Evolutionary conservation across 2,113 vertebrate genomes (phyloP).

Genomic region (Rhinogobius similis): DNA sequence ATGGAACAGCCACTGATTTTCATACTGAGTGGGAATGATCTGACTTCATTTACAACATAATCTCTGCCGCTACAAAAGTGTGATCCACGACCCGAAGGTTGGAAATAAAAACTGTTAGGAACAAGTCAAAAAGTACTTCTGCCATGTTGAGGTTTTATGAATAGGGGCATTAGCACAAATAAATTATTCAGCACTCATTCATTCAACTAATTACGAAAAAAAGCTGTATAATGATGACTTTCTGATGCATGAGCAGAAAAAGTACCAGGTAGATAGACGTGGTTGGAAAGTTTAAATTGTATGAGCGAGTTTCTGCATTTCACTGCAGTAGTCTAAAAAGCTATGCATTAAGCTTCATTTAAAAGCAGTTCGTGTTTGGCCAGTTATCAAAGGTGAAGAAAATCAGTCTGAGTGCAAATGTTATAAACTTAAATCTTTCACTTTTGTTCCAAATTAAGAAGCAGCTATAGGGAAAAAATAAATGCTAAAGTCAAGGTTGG

Average conservation of each 20-base stretch:
- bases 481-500: neutral
- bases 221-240: neutral
- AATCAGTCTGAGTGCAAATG: neutral
- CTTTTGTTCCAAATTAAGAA: neutral
- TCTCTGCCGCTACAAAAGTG: neutral
- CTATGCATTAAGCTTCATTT: neutral
- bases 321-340: neutral
- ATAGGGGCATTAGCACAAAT: neutral
- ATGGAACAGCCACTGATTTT: constrained; percentile 49
- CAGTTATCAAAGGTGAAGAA: neutral
- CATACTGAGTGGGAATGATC: constrained; percentile 37
- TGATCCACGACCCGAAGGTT: neutral
- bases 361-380: neutral
- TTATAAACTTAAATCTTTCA: neutral
- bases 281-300: neutral
- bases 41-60: constrained; percentile 41
- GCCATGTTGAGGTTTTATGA: neutral
- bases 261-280: neutral
- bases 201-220: neutral
- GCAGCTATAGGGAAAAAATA: neutral
- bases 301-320: neutral
- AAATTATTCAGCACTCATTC: neutral
- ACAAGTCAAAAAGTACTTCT: neutral
- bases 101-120: neutral
- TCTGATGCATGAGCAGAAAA: neutral